phyloP scores from a whole-genome alignment of 2,797 vertebrate species.

The Lemur catta region DNA sequence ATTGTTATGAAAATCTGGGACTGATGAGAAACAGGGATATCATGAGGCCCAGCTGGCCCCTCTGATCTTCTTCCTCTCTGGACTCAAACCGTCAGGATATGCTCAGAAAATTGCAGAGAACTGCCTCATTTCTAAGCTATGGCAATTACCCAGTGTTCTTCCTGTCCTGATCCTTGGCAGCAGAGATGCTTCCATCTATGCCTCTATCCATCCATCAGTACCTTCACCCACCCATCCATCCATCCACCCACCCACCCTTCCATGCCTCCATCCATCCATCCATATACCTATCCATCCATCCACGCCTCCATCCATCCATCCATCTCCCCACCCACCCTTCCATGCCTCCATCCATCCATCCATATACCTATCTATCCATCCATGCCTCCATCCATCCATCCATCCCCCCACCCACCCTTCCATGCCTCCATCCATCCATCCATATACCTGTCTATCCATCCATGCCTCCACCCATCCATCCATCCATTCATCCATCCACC shows the following conservation, averaged over 20 bases:
- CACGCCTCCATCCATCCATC: accelerated
- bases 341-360: neutral
- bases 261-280: neutral
- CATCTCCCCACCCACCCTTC: accelerated
- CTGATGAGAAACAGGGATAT: conserved; percentile 68
- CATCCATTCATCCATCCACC: neutral
- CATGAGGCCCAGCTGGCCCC: neutral
- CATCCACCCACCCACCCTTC: neutral
- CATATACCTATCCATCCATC: neutral
- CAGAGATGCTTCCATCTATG: neutral
- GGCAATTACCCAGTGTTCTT: conserved; percentile 43
- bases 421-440: neutral
- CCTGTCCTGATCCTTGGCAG: accelerated
- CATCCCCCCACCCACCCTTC: neutral
- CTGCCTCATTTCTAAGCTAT: conserved; percentile 31
- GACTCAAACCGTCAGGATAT: neutral
- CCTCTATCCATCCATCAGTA: neutral
- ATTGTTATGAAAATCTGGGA: conserved; percentile 69
- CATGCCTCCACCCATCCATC: neutral
- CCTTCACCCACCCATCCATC: accelerated
- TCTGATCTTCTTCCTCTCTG: conserved; percentile 47
- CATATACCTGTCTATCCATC: no score
- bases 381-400: neutral
- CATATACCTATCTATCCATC: no score
- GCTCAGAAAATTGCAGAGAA: conserved; percentile 71